These are phyloP conservation scores for Columba livia DNA, from an alignment of 2,113 vertebrate species.

Conservation along the genomic window DNA sequence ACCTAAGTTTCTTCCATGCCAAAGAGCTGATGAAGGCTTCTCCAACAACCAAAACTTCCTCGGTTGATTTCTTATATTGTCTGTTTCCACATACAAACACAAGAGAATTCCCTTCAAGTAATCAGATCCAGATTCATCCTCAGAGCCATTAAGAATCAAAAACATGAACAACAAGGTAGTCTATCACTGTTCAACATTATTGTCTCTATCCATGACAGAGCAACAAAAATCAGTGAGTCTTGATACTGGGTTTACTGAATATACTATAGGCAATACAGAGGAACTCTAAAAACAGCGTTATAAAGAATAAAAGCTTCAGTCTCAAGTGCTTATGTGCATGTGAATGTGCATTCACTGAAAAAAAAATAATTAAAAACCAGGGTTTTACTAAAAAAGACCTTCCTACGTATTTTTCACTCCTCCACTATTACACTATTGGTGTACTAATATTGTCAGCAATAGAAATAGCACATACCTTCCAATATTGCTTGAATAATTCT, in stretches of 20 bases:
- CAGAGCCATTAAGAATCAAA: not conserved
- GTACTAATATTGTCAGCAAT: not conserved
- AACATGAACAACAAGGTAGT: not conserved
- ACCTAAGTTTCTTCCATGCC: not conserved
- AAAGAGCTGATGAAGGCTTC: not conserved
- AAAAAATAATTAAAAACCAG: not conserved
- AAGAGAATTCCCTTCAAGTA: not conserved
- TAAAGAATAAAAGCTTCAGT: not conserved
- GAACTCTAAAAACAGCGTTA: not conserved
- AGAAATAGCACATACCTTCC: not conserved
- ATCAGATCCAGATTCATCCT: not conserved
- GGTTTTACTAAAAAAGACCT: not conserved
- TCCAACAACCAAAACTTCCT: not conserved
- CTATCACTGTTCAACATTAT: not conserved
- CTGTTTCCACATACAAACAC: not conserved
- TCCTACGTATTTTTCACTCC: not conserved
- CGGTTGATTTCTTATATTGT: not conserved
- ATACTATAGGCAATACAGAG: rapidly evolving
- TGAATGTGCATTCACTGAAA: not conserved
- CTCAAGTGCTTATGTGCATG: not conserved
- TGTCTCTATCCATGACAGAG: not conserved
- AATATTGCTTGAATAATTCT: not conserved
- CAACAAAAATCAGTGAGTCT: not conserved
- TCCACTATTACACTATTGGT: not conserved
- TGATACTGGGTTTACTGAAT: not conserved